phyloP scores from a whole-genome alignment of 2,113 vertebrate species.

The Falco punctatus region DNA sequence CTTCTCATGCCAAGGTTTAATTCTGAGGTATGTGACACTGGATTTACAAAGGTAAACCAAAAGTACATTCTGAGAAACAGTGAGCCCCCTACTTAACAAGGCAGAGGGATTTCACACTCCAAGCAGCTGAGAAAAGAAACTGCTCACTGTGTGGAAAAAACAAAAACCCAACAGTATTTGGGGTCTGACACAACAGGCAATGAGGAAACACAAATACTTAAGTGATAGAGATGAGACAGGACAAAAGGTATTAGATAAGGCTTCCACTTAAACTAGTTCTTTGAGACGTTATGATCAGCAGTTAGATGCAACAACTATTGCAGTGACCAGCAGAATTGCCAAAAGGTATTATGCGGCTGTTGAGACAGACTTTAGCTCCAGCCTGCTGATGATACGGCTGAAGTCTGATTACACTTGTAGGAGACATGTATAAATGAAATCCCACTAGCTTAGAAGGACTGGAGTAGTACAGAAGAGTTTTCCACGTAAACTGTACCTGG shows the following conservation, averaged over 20 bases:
- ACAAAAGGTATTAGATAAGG: background rate
- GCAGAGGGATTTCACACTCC: background rate
- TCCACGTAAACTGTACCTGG: background rate
- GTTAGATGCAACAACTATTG: background rate
- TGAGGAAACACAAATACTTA: background rate
- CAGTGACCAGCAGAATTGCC: background rate
- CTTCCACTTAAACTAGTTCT: background rate
- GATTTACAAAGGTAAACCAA: constrained; percentile 14
- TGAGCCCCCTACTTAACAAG: background rate
- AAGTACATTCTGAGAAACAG: background rate
- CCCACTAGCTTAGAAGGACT: background rate
- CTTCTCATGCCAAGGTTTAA: constrained; percentile 14
- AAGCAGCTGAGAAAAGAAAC: background rate
- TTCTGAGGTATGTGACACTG: background rate
- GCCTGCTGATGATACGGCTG: background rate
- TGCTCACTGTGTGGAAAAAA: background rate
- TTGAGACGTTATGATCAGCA: background rate
- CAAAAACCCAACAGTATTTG: background rate
- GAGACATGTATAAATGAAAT: background rate
- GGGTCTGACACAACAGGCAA: background rate
- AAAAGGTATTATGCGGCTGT: background rate
- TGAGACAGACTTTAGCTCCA: background rate
- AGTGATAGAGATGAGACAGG: background rate
- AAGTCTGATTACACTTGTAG: background rate
- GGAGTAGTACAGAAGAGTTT: background rate